Evolutionary conservation across 2,888 invertebrate species (phyloP).

Genomic region (Drosophila paramelanica): DNA sequence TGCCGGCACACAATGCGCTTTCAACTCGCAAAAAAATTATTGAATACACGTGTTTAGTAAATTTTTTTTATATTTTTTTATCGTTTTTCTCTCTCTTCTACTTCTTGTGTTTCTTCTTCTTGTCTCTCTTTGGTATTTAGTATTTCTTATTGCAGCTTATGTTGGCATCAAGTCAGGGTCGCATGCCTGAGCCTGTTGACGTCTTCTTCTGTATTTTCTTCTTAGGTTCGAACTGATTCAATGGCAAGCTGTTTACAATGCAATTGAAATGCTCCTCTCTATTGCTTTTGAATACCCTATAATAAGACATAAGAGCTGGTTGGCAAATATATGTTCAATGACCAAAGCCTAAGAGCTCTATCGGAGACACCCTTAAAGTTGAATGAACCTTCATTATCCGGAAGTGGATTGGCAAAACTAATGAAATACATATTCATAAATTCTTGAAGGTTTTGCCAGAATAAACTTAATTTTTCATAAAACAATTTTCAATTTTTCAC

Average conservation of each 20-base stretch:
- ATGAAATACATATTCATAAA: no score
- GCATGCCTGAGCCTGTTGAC: slow-evolving; percentile 1
- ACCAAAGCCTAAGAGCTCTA: no score
- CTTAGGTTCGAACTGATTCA: slow-evolving; percentile 7
- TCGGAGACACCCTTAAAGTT: no score
- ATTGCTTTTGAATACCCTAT: slow-evolving; percentile 20
- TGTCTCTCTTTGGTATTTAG: slow-evolving; percentile 16
- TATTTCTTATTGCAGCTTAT: slow-evolving; percentile 57
- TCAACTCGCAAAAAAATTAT: slow-evolving; percentile 34
- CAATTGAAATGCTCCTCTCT: slow-evolving; percentile 15
- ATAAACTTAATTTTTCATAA: no score
- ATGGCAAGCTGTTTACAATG: slow-evolving; percentile 17
- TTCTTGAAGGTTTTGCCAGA: no score
- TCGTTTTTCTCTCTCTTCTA: background rate
- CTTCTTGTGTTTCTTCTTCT: background rate
- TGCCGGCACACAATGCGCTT: slow-evolving; percentile 50
- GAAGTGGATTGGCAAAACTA: no score
- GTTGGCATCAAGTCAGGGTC: slow-evolving; percentile 20
- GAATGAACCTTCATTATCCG: no score
- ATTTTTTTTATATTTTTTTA: slow-evolving; percentile 6
- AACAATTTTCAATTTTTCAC: no score
- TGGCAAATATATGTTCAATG: no score
- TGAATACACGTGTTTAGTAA: slow-evolving; percentile 35
- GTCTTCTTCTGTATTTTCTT: slow-evolving; percentile 12
- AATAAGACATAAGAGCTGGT: background rate